These are phyloP conservation scores for Sebastes taczanowskii DNA, from an alignment of 2,797 vertebrate species.

Conservation along the genomic window DNA sequence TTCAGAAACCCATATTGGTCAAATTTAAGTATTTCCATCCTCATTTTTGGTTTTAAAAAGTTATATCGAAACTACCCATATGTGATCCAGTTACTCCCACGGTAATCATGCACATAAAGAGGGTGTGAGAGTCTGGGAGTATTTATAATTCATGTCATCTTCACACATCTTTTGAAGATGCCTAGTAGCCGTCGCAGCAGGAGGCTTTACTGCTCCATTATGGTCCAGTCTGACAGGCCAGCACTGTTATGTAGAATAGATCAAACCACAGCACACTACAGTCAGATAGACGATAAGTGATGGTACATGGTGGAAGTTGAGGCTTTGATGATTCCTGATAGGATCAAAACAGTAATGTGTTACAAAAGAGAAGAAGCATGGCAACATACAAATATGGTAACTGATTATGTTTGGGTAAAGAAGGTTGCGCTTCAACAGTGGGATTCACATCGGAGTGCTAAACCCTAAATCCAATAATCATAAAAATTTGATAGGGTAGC, in stretches of 20 bases:
- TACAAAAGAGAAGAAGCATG: not conserved
- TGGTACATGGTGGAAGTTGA: not conserved
- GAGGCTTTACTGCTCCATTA: constrained; percentile 59
- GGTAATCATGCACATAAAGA: constrained; percentile 19
- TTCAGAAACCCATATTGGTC: not conserved
- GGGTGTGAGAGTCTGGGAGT: not conserved
- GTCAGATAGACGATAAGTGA: constrained; percentile 6
- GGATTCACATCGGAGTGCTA: no score
- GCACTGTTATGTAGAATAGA: not conserved
- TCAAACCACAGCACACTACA: constrained; percentile 14
- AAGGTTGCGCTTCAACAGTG: no score
- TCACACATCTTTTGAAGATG: constrained; percentile 61
- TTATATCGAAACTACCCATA: not conserved
- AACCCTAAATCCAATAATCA: no score
- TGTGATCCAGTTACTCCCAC: not conserved
- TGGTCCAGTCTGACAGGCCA: constrained; percentile 40
- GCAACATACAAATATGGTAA: not conserved
- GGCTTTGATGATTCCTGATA: not conserved
- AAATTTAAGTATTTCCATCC: not conserved
- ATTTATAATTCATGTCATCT: constrained; percentile 67
- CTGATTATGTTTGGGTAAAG: no score
- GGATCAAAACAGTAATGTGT: not conserved
- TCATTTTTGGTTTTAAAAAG: no score
- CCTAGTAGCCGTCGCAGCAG: constrained; percentile 16
- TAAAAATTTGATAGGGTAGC: no score